These are phyloP conservation scores for Brachypteracias leptosomus DNA, from an alignment of 2,113 vertebrate species.

Conservation along the genomic window DNA sequence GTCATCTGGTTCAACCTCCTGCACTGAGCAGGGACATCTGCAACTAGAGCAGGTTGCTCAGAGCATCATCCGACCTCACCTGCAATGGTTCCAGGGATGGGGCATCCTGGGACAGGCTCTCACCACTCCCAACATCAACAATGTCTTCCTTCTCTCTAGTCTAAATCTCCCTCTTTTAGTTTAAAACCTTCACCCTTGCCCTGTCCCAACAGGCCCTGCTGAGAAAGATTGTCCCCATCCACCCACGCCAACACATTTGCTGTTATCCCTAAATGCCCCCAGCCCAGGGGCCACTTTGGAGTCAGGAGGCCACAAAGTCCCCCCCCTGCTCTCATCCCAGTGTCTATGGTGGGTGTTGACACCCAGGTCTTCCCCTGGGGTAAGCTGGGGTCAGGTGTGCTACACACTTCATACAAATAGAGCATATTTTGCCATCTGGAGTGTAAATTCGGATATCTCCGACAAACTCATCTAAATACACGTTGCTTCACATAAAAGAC, in stretches of 20 bases:
- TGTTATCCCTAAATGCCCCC: not conserved
- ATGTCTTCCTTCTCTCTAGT: not conserved
- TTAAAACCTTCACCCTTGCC: not conserved
- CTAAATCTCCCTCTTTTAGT: not conserved
- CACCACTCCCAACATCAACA: not conserved
- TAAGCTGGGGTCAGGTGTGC: not conserved
- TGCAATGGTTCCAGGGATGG: not conserved
- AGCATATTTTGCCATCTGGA: not conserved
- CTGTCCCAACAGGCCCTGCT: not conserved
- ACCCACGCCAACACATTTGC: not conserved
- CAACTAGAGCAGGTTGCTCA: not conserved
- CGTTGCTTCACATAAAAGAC: not conserved
- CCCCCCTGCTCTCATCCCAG: not conserved
- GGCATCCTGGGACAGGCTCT: not conserved
- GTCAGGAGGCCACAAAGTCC: not conserved
- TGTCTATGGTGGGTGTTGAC: not conserved
- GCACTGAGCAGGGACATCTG: not conserved
- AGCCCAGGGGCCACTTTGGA: not conserved
- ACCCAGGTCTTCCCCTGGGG: not conserved
- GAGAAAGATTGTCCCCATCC: not conserved
- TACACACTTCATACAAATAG: fast-evolving
- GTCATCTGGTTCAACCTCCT: not conserved
- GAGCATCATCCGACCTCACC: not conserved
- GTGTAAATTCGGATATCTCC: not conserved
- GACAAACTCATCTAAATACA: not conserved